phyloP scores from a whole-genome alignment of 2,113 vertebrate species.

The Thymallus thymallus region DNA sequence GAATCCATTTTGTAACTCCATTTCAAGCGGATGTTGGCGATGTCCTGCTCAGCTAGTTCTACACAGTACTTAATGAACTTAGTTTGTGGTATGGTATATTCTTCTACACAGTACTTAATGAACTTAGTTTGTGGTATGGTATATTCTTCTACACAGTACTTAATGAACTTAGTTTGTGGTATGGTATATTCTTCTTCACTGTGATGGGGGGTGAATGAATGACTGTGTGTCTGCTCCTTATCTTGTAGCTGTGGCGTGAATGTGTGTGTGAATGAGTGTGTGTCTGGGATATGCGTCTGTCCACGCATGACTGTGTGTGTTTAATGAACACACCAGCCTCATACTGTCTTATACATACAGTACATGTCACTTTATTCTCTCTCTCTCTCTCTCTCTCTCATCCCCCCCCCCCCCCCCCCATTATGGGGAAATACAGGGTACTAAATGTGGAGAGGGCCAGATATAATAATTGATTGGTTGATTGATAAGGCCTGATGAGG shows the following conservation, averaged over 20 bases:
- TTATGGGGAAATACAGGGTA: slow-evolving; percentile 63
- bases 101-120: no score
- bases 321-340: slow-evolving; percentile 38
- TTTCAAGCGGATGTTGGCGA: slow-evolving; percentile 50
- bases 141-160: slow-evolving; percentile 69
- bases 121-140: slow-evolving; percentile 51
- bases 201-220: slow-evolving; percentile 52
- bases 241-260: slow-evolving; percentile 47
- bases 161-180: slow-evolving; percentile 52
- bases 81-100: slow-evolving; percentile 51
- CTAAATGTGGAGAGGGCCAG: slow-evolving; percentile 13
- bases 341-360: no score
- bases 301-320: slow-evolving; percentile 7
- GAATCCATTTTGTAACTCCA: neutral
- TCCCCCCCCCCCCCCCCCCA: no score
- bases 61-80: slow-evolving; percentile 55
- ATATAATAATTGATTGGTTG: no score
- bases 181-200: slow-evolving; percentile 50
- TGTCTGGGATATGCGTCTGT: slow-evolving; percentile 17
- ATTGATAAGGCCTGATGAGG: neutral
- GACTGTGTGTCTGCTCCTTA: slow-evolving; percentile 49
- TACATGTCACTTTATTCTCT: no score
- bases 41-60: slow-evolving; percentile 63
- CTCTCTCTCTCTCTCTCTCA: neutral
- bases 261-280: slow-evolving; percentile 16